Evolutionary conservation across 2,113 vertebrate species (phyloP), one percentile per base, ranked within the genome.

Genomic region (Lepus europaeus): DNA sequence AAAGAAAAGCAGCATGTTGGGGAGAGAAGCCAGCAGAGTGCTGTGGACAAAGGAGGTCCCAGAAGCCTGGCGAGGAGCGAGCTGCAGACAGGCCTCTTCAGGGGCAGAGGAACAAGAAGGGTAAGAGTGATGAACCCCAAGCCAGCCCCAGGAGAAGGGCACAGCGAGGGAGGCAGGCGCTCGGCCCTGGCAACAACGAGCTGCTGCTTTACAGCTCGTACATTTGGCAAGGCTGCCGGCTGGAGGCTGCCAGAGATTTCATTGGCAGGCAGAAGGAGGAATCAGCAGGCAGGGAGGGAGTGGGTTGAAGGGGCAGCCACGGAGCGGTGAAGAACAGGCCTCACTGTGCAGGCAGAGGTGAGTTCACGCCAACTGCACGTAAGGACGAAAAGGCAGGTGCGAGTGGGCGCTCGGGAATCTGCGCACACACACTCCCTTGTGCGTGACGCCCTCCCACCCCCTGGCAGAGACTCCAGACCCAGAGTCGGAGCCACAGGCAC

Each of bases 111-210:
- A 16, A 31, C n/a, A 88, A 45, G 68, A 80, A 77, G 49, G 51
- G 22, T 23, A 19, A 78, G 39, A 68, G 19, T 22, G 74, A 79
- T 13, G 51, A n/a, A 64, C 59, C 61, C n/a, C 9, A 19, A 96
- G 20, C 5, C 8, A 45, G 73, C 5, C 45, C 51, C 39, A 29
- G 61, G 74, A 59, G 45, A 86, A 39, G 29, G 66, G 84, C 22
- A 6, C 64, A 5, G 0, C 29, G 39, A 36, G 23, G 2, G 3
- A 61, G 0, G 51, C 27, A 56, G 11, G 0, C 0, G 63, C 14
- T 36, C 74, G n/a, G 68, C 16, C 20, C 13, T 2, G n/a, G 63
- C 6, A 72, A 11, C 29, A 74, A 53, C 0, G 2, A 87, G 36
- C 74, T 16, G 49, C 4, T 20, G 84, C 53, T 81, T 56, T 11